Conservation (phyloP, 2,113 vertebrate genomes). For the Ictalurus punctatus region DNA sequence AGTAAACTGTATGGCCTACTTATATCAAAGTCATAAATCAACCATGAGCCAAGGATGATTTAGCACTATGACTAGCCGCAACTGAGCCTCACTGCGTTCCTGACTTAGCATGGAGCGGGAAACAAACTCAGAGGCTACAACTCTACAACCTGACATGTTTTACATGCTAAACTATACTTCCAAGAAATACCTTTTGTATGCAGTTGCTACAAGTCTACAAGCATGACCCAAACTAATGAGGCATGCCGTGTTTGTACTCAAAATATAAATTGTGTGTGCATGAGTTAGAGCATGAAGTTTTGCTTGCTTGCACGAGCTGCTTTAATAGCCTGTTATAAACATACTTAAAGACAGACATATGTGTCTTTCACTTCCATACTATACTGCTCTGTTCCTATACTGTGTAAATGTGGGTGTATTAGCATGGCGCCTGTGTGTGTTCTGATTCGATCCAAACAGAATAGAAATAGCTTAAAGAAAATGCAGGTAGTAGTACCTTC, state of each 20-base stretch:
- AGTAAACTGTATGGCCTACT: not conserved
- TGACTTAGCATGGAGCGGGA: not conserved
- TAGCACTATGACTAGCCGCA: slow-evolving; percentile 1
- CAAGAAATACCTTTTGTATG: slow-evolving; percentile 1
- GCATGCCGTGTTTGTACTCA: not conserved
- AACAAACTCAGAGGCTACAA: not conserved
- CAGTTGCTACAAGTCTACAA: not conserved
- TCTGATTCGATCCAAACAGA: not conserved
- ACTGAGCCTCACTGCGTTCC: too few relatives aligned
- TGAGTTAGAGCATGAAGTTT: not conserved
- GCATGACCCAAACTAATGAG: not conserved
- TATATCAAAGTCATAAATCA: slow-evolving; percentile 37
- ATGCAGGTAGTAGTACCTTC: slow-evolving; percentile 29
- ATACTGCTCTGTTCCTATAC: not conserved
- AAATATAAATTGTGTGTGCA: slow-evolving; percentile 11
- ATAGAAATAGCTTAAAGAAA: not conserved
- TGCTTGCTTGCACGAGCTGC: not conserved
- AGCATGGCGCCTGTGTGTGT: not conserved
- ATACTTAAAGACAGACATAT: slow-evolving; percentile 13
- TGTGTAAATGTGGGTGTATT: not conserved
- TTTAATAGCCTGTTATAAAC: slow-evolving; percentile 22
- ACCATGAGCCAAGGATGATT: slow-evolving; percentile 2
- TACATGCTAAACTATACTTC: not conserved
- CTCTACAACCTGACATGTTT: not conserved
- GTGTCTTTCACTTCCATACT: not conserved